Base-by-base conservation (phyloP, 2,797 vertebrate species). In the Crypturellus tataupa region DNA sequence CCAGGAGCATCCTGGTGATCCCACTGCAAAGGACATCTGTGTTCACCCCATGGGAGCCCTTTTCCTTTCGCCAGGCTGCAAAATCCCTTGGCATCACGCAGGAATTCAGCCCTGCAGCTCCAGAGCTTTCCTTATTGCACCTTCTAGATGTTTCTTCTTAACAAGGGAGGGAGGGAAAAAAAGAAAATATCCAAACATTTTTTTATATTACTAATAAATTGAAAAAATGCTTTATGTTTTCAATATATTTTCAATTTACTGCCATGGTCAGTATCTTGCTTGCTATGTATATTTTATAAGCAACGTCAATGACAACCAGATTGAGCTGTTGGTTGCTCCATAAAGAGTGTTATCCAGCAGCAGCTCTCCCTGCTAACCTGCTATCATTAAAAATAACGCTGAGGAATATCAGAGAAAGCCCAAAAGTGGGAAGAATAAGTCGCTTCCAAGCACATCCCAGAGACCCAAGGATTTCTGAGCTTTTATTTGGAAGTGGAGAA, bases 171-270 rank as follows among this genome's bases (percentile, higher is more conserved):
- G 68, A 68, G 53, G 47, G 9, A 7, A 1, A 0, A 3, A 8
- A 85, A 85, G 78, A 42, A 80, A 83, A 59, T 2, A 25, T 29
- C 76, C 60, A 67, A 70, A 56, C 85, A 35, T 81, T 91, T 82
- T 39, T 97, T 60, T 59, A 72, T 84, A 80, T 94, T 84, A 59
- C 71, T 90, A 81, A 95, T 96, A 96, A 94, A 96, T 83, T 69
- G 81, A 58, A 86, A 94, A 91, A 94, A 95, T 93, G 84, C 69
- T 97, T 97, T 96, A 95, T 96, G 95, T 85, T 93, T 95, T 93
- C 96, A 96, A 94, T 97, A 94, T 96, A 94, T 95, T 96, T 96
- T 95, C 89, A 84, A 86, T 95, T 91, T 95, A 83, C 83, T 94
- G 90, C 89, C 83, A 12, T n/a, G 70, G 78, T 95, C 90, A 91